Evolutionary conservation across 2,888 invertebrate species (phyloP), one percentile per base, ranked within the genome.

Genomic region (Labia minor): DNA sequence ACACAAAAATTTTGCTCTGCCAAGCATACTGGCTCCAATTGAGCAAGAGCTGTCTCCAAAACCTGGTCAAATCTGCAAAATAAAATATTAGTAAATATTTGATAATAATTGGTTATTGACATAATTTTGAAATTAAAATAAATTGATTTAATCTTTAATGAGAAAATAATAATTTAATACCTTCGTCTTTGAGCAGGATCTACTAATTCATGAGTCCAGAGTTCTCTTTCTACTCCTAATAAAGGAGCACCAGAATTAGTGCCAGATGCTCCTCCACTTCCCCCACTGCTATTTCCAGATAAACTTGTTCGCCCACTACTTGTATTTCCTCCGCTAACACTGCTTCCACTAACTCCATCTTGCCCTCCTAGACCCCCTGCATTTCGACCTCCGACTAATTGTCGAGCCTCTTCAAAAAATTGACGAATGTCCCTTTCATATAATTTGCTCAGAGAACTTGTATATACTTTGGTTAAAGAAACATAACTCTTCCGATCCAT

Each of bases 1-100:
- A 91, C 86, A 76, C 95, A 96, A 79, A 98, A 98, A 72, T 93
- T 89, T 79, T 97, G 96, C 77, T 98, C 98, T 20, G 92, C 90
- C 71, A 95, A 82, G 75, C 96, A 95, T 67, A 95, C 87, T 1
- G 91, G 90, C 76, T 95, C 95, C 70, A 97, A 81, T 75, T 94
- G 89, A 16, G 89, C 89, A 68, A 99, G 81, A 66, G 95, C 90
- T 77, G 89, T 86, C 76, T 94, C 92, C 68, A 94, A 80, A 65
- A 91, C 82, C 69, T 87, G 82, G 75, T 89, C 88, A 61, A 70
- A 70, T 3, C 75, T 72, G 14, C 3, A 10, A 49, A 16, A 26
- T 26, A 26, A 26, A 26, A n/a, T n/a, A n/a, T n/a, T n/a, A n/a
- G n/a, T n/a, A n/a, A n/a, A n/a, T n/a, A n/a, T n/a, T n/a, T n/a